Base-by-base conservation (phyloP, 2,113 vertebrate species). In the Melanotaenia duboulayi region DNA sequence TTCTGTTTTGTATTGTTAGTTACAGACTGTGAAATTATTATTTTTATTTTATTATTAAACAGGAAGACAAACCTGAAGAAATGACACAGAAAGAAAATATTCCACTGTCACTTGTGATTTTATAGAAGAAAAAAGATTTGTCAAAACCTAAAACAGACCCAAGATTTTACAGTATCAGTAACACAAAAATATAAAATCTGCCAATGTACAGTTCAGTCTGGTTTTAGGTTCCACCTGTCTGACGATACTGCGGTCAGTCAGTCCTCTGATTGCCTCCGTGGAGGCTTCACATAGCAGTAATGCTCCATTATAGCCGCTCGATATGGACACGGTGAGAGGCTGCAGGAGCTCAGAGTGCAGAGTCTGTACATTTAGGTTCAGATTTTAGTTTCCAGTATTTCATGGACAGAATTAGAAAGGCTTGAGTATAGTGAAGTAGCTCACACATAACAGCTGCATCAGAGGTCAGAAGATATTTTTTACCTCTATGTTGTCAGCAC, bases 281-380 rank as follows among this genome's bases (percentile, higher is more conserved):
- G 32, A 78, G 13, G 86, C 87, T 22, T 92, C 93, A 84, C 85
- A 91, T 60, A 96, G 85, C 80, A 97, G 71, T 76, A 97, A 71
- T 1, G 93, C 87, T 73, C 87, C 59, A 0, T 89, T 96, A 86
- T 91, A 95, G 32, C 96, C 96, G 22, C 10, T 83, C 42, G 87
- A 81, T 25, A 94, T 54, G 19, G 84, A 85, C 22, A 90, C 89
- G 62, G 93, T 51, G 55, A 93, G 84, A 17, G 93, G 85, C 64
- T 82, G 92, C 59, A 95, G 86, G 57, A 89, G 12, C 56, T 93
- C 86, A 66, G 89, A 58, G 39, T 94, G 78, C 44, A 96, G 80
- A 61, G 86, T 87, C 85, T 96, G 93, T 57, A 68, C 20, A 80
- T 64, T 68, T 44, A 55, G 2, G 70, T 35, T 54, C 66, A 81